Evolutionary conservation across 2,113 vertebrate genomes (phyloP), one percentile per base, ranked within the genome.

Genomic region (Corythaeola cristata): DNA sequence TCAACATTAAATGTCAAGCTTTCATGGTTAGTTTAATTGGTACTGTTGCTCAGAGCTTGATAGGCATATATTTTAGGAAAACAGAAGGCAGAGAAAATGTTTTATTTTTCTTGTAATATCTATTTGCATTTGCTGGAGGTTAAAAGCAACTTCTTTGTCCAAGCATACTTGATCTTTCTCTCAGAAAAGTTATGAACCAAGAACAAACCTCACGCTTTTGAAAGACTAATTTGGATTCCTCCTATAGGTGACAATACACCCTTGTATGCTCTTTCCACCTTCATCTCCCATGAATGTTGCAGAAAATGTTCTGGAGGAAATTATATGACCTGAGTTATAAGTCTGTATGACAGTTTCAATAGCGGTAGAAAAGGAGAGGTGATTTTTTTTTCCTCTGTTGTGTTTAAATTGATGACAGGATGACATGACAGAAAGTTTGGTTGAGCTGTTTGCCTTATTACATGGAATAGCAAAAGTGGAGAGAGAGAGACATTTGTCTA

Each of bases 1-100:
- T 92, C 94, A 89, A 59, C 60, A 80, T 26, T 88, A 93, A 90
- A 93, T 80, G 83, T 91, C 77, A 92, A 74, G 64, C 15, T 81
- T 95, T 97, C 84, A 87, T 33, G 19, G 72, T 76, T 91, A 75
- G 35, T 90, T 96, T 95, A 96, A 91, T 85, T 95, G 83, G 49
- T 78, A 67, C 76, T 86, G 39, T 93, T 90, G 35, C 56, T 96
- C 33, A 55, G 28, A 75, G 9, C 56, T 90, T 88, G 59, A 76
- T 71, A 79, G 44, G 27, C 58, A 77, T 91, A 30, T 69, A 90
- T 88, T 96, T 75, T 67, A 85, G 77, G 49, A 95, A 93, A 89
- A 89, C 16, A 92, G 49, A 86, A 66, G 37, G 64, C 18, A 66
- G 33, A 73, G 12, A 72, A 89, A 80, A 80, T 35, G 8, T 52